These are phyloP conservation scores for Heliothis peltigera DNA, from an alignment of 2,888 invertebrate species.

Conservation along the genomic window DNA sequence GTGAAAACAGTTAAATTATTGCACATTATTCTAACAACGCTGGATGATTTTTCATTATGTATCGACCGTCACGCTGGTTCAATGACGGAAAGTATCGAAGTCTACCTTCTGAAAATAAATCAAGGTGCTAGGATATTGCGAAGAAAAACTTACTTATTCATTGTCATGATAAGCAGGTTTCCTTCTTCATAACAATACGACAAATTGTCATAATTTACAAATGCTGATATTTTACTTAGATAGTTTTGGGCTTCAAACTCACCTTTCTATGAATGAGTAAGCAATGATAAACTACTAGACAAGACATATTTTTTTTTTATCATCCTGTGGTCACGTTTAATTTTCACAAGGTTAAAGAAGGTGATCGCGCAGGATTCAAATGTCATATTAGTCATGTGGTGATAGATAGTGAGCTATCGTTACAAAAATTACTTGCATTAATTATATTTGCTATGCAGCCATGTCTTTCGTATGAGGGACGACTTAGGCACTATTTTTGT, in stretches of 20 bases:
- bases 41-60: not conserved
- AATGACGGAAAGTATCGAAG: not conserved
- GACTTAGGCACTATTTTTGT: too few species aligned
- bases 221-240: not conserved
- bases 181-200: too few species aligned
- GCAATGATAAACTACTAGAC: not conserved
- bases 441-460: not conserved
- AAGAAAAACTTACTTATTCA: not conserved
- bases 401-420: slow-evolving; percentile 7
- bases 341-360: slow-evolving; percentile 27
- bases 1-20: slow-evolving; percentile 1
- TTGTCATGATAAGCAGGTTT: not conserved
- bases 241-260: slow-evolving; percentile 8
- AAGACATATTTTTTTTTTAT: slow-evolving; percentile 5
- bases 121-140: not conserved
- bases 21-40: not conserved
- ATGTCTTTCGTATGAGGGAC: too few species aligned
- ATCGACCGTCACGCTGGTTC: not conserved
- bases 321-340: slow-evolving; percentile 5
- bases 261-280: slow-evolving; percentile 7
- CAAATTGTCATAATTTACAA: not conserved
- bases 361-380: slow-evolving; percentile 15
- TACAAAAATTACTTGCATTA: not conserved
- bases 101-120: not conserved
- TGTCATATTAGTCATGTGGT: slow-evolving; percentile 2